Base-by-base conservation (phyloP, 2,797 vertebrate species). In the Amblyraja radiata region DNA sequence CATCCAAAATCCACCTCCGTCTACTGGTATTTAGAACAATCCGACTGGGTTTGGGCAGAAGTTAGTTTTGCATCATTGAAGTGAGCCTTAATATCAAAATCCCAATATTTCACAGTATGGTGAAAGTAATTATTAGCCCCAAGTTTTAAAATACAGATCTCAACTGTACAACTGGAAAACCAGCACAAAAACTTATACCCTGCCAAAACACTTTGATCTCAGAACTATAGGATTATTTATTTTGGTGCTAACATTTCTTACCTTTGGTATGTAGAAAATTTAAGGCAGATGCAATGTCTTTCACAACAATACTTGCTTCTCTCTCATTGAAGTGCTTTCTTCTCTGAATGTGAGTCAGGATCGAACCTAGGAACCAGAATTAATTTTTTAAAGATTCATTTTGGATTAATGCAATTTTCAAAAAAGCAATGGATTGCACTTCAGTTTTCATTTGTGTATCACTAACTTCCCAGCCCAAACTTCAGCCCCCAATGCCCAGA, bases 221-320 rank as follows among this genome's bases (percentile, higher is more conserved):
- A 83, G 54, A 86, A n/a, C 54, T 28, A 25, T n/a, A 58, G 46
- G 81, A n/a, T 63, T n/a, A 81, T 63, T 86, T 86, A 10, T 63
- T 63, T 84, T 32, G 13, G 0, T 6, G 65, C 16, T 10, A 68
- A 68, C 61, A 36, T 0, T 23, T 90, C 93, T 1, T 95, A 98
- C 99, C 98, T 97, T 99, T 99, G 79, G 97, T 99, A 94, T 99
- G 99, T n/a, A 99, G 96, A 93, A 98, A 99, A 95, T 99, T 96
- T 74, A 99, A 97, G 61, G 99, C 99, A 94, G 97, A 95, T 6
- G 98, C 98, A 93, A 99, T 98, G 93, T 99, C 98, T 94, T 94
- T 96, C 93, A 99, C 99, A 36, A 99, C 99, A 94, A 95, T 97
- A 95, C 98, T 99, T 95, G 98, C 99, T 95, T 99, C 98, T 94